A percentile compares a stretch with the other conserved stretches of the same genome.
Evolutionary conservation across 2,113 vertebrate genomes (phyloP).

Genomic region (Perccottus glenii): DNA sequence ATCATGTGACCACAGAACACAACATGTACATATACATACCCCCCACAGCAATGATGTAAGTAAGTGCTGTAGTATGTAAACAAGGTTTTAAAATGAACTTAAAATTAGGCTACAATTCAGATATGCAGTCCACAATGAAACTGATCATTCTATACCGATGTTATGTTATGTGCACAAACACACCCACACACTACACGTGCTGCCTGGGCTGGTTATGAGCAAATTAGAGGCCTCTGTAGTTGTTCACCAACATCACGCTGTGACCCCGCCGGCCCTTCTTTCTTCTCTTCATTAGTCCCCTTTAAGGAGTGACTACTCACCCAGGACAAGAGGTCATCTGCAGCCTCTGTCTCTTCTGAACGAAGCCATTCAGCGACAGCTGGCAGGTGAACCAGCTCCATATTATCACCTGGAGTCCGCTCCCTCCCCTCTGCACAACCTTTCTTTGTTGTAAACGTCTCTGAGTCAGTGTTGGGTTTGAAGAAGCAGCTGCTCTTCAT

Average conservation of each 20-base stretch:
- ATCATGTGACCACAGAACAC: too few relatives aligned
- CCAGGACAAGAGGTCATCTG: slow-evolving; percentile 60
- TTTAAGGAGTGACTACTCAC: slow-evolving; percentile 68
- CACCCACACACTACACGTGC: slow-evolving; percentile 12
- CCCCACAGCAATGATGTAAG: too few relatives aligned
- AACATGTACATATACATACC: too few relatives aligned
- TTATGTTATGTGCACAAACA: background rate
- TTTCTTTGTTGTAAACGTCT: slow-evolving; percentile 26
- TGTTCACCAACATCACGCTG: slow-evolving; percentile 42
- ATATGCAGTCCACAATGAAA: background rate
- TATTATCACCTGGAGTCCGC: slow-evolving; percentile 60
- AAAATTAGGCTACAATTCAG: too few relatives aligned
- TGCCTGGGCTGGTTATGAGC: slow-evolving; percentile 32
- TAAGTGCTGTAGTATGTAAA: too few relatives aligned
- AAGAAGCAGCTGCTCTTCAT: slow-evolving; percentile 45
- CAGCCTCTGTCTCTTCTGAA: slow-evolving; percentile 22
- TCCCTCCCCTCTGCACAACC: slow-evolving; percentile 4
- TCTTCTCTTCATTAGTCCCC: slow-evolving; percentile 62
- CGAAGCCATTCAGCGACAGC: slow-evolving; percentile 35
- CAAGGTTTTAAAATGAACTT: too few relatives aligned
- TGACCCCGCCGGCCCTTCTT: slow-evolving; percentile 45
- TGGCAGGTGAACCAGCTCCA: slow-evolving; percentile 72
- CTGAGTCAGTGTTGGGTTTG: slow-evolving; percentile 49
- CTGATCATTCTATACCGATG: too few relatives aligned
- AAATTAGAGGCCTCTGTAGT: slow-evolving; percentile 63